phyloP scores from a whole-genome alignment of 2,888 invertebrate species.

The Eudemis profundana region DNA sequence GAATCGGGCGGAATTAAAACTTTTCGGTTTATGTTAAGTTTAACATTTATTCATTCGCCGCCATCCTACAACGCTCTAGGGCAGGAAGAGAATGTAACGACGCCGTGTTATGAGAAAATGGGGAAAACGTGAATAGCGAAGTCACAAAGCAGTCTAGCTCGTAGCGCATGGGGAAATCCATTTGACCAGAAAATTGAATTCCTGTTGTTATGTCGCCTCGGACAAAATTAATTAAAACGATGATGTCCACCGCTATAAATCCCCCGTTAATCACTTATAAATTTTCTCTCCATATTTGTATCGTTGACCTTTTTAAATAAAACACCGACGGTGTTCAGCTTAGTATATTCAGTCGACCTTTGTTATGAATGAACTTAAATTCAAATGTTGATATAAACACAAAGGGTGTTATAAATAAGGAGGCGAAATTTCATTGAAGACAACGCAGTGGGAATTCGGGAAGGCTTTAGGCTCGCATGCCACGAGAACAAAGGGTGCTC shows the following conservation, averaged over 20 bases:
- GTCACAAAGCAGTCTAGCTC: conserved; percentile 53
- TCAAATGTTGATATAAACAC: conserved; percentile 55
- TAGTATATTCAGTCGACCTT: conserved; percentile 45
- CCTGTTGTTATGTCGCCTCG: conserved; percentile 63
- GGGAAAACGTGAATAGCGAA: conserved; percentile 51
- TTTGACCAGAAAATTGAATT: conserved; percentile 76
- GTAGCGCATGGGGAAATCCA: conserved; percentile 59
- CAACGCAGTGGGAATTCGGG: conserved; percentile 61
- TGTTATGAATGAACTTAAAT: conserved; percentile 55
- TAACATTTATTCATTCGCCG: background rate
- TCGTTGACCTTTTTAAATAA: conserved; percentile 11
- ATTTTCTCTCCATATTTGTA: background rate
- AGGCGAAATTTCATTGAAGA: conserved; percentile 69
- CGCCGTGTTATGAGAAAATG: conserved; percentile 46
- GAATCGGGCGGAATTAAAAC: conserved; percentile 13
- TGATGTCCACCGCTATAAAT: conserved; percentile 54
- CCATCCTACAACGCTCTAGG: background rate
- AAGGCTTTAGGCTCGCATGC: conserved; percentile 67
- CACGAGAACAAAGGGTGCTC: conserved; percentile 71
- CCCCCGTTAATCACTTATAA: conserved; percentile 4
- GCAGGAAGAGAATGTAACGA: conserved; percentile 50
- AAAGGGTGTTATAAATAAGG: conserved; percentile 61
- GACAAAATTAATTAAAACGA: conserved; percentile 67
- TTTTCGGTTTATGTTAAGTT: conserved; percentile 12
- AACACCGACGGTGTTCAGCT: conserved; percentile 6